Evolutionary conservation across 2,888 invertebrate species (phyloP).

Genomic region (Icerya purchasi): DNA sequence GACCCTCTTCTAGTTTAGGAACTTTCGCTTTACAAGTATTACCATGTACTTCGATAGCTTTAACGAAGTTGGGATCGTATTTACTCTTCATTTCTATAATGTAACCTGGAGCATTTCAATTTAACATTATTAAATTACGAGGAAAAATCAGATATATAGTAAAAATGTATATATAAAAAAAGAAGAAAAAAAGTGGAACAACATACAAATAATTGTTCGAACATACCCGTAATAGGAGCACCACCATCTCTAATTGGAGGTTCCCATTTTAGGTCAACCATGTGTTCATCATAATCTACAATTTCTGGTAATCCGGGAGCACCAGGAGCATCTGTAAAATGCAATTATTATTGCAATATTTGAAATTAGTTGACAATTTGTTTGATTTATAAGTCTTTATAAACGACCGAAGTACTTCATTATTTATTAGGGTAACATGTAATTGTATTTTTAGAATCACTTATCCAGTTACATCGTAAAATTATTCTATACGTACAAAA

Average conservation of each 20-base stretch:
- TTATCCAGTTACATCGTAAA: too few species aligned
- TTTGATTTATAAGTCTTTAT: too few species aligned
- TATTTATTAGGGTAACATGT: too few species aligned
- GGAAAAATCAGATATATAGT: neutral
- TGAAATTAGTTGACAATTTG: too few species aligned
- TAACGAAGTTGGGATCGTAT: conserved; percentile 60
- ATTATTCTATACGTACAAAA: too few species aligned
- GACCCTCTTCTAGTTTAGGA: conserved; percentile 72
- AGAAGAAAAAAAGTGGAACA: neutral
- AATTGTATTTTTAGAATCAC: too few species aligned
- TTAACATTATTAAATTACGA: too few species aligned
- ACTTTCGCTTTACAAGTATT: conserved; percentile 70
- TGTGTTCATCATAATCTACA: conserved; percentile 75
- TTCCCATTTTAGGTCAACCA: conserved; percentile 77
- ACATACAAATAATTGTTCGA: neutral
- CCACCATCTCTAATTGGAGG: conserved; percentile 75
- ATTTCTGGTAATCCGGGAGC: conserved; percentile 79
- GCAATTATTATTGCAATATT: too few species aligned
- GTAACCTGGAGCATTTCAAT: conserved; percentile 38
- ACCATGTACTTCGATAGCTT: conserved; percentile 65
- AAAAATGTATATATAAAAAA: too few species aligned
- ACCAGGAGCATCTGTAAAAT: conserved; percentile 52
- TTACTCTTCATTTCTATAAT: conserved; percentile 82
- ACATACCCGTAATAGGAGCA: conserved; percentile 59
- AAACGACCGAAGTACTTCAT: too few species aligned